Base-by-base conservation (phyloP, 1,140 invertebrate species). In the Cephus cinctus region DNA sequence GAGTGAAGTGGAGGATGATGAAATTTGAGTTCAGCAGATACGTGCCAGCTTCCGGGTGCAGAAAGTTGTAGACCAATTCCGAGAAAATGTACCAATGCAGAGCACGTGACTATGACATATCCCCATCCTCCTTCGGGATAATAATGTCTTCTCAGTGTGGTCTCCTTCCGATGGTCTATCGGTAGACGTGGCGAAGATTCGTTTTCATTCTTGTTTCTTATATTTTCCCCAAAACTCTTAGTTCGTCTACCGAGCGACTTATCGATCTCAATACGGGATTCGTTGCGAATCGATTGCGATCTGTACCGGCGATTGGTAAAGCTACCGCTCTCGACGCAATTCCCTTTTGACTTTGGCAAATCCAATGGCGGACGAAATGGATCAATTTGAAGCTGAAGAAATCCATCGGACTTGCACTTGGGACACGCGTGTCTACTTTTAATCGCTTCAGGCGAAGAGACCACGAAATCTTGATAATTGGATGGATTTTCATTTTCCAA, bases 61-160 rank as follows among this genome's bases (percentile, higher is more conserved):
- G 66, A 57, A 42, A 78, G 57, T 34, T 79, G 78, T n/a, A 79
- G 50, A 12, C 78, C 78, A 40, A 78, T 68, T 30, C 68, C 68
- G 25, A 80, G 61, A 25, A 77, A 59, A 38, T 79, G 76, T 4
- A 81, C 79, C n/a, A 79, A 40, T 4, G 79, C 64, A 9, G 80
- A 80, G 21, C 79, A 81, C 5, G 68, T 74, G 16, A 80, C 69
- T 20, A 85, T 71, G 21, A 83, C 76, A 75, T 80, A 85, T 11
- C 83, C 83, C 83, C 83, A 85, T 3, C 81, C 81, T 9, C 82
- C 83, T 54, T 84, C 82, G 0, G 81, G 81, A 55, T 82, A 84
- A 62, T 82, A 83, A 47, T 85, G 80, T 54, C 78, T 61, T 6
- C 69, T 70, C 5, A 82, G 48, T 19, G 71, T 76, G 19, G 65